Conservation (phyloP, 2,797 vertebrate species). For the Lophius americanus region DNA sequence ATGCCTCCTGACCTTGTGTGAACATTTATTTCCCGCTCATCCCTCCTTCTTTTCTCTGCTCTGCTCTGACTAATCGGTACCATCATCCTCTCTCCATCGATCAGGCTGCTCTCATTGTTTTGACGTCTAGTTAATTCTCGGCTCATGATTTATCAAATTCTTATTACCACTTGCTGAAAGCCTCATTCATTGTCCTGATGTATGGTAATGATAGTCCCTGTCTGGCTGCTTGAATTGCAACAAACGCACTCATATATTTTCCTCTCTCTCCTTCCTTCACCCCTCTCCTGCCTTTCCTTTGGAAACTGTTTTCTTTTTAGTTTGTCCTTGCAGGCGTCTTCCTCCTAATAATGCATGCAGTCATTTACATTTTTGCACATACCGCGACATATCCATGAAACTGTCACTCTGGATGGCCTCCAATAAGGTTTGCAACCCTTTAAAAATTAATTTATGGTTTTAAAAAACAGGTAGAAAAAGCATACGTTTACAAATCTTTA, state of each 20-base stretch:
- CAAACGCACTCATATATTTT: conserved; percentile 65
- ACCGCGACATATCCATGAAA: conserved; percentile 14
- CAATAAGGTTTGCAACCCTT: conserved; percentile 9
- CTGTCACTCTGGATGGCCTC: conserved; percentile 17
- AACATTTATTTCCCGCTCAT: conserved; percentile 35
- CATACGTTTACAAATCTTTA: no score
- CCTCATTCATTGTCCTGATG: conserved; percentile 99
- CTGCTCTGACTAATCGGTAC: conserved; percentile 92
- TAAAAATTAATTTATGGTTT: no score
- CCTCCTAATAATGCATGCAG: conserved; percentile 30
- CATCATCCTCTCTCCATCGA: conserved; percentile 94
- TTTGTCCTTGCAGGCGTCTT: conserved; percentile 37
- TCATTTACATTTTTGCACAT: conserved; percentile 14
- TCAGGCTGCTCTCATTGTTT: conserved; percentile 99
- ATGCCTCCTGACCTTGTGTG: conserved; percentile 64
- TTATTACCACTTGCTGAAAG: conserved; percentile 99
- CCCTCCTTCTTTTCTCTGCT: conserved; percentile 44
- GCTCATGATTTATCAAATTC: conserved; percentile 99
- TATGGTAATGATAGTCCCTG: conserved; percentile 98
- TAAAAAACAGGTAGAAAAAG: no score
- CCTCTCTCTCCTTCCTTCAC: conserved; percentile 39
- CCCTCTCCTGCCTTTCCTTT: conserved; percentile 37
- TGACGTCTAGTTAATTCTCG: conserved; percentile 99
- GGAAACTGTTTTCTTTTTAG: conserved; percentile 55
- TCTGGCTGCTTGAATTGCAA: conserved; percentile 89